Percentiles rank a stretch among this genome's conserved stretches.
Conservation (phyloP, 1,140 invertebrate species). For the Harpegnathos saltator region DNA sequence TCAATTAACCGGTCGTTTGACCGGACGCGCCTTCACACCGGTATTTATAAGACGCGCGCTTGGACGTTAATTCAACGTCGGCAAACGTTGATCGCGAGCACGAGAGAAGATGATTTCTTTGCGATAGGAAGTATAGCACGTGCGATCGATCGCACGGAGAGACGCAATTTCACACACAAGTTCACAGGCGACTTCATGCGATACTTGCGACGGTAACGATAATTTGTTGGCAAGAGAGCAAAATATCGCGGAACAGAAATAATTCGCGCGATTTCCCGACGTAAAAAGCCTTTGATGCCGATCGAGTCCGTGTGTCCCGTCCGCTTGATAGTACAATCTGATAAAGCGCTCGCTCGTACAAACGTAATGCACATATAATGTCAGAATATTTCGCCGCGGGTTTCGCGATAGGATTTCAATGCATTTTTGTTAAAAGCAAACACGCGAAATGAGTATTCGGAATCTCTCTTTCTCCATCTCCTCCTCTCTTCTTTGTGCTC, state of each 20-base stretch:
- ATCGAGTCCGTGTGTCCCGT: neutral
- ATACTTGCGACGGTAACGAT: slow-evolving; percentile 1
- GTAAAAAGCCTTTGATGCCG: neutral
- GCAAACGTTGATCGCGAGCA: too few relatives aligned
- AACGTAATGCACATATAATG: too few relatives aligned
- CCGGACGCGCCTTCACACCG: neutral
- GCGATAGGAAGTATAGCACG: neutral
- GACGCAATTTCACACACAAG: neutral
- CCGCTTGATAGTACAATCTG: neutral
- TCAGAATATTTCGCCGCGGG: neutral
- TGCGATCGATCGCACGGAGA: neutral
- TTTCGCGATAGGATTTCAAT: neutral
- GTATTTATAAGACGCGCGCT: neutral
- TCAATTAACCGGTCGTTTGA: slow-evolving; percentile 20
- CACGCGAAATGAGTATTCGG: neutral
- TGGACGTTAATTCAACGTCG: too few relatives aligned
- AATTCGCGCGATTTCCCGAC: neutral
- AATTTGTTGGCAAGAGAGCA: neutral
- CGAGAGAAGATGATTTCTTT: neutral
- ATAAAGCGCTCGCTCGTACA: neutral
- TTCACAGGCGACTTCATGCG: neutral
- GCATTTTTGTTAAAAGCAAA: neutral
- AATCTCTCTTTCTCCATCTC: too few relatives aligned
- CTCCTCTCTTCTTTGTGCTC: too few relatives aligned
- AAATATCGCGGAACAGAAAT: neutral